Evolutionary conservation across 2,888 invertebrate species (phyloP).

Genomic region (Hyposoter dolosus): DNA sequence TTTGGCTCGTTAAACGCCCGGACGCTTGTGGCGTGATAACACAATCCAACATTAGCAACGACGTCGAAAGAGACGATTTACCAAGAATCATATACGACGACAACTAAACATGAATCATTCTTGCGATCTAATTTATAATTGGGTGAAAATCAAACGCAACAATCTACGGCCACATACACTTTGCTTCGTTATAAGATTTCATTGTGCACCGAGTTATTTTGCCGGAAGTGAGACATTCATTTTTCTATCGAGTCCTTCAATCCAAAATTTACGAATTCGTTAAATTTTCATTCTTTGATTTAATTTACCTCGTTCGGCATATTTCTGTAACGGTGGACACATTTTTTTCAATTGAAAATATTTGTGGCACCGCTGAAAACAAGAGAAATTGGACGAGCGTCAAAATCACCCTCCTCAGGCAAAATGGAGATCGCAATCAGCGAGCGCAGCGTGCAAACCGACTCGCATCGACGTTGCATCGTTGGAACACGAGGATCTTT

Average conservation of each 20-base stretch:
- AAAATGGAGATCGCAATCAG: background rate
- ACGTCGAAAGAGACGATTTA: constrained; percentile 49
- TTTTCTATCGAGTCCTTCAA: constrained; percentile 2
- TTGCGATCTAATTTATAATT: constrained; percentile 58
- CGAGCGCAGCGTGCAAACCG: background rate
- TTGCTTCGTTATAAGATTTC: background rate
- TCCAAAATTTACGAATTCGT: background rate
- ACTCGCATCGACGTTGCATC: background rate
- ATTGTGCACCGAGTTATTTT: background rate
- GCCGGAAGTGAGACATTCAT: background rate
- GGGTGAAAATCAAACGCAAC: constrained; percentile 30
- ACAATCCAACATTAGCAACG: constrained; percentile 30
- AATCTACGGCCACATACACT: background rate
- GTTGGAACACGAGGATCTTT: background rate
- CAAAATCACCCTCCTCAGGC: background rate
- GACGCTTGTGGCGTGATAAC: constrained; percentile 50
- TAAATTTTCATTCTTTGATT: background rate
- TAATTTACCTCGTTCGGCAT: background rate
- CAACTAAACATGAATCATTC: constrained; percentile 56
- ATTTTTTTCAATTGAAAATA: background rate
- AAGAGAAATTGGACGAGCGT: background rate
- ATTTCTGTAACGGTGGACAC: background rate
- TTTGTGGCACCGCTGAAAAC: background rate
- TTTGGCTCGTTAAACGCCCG: constrained; percentile 32
- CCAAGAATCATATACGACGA: constrained; percentile 45